These are phyloP conservation scores for Etia nguti DNA, from an alignment of 2,113 vertebrate genomes.

Conservation along the genomic window DNA sequence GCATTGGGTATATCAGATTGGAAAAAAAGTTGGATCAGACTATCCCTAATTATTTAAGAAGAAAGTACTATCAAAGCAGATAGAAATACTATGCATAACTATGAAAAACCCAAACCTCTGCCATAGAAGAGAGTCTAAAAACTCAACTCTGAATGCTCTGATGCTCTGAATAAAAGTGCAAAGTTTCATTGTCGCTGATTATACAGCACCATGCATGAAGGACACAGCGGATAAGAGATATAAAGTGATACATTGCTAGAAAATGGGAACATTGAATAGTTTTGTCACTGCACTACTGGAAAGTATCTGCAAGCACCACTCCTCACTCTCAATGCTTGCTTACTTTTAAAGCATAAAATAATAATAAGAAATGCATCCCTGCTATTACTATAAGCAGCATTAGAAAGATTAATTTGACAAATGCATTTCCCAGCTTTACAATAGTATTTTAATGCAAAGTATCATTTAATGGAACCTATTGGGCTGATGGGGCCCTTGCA, in stretches of 20 bases:
- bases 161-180: neutral
- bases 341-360: neutral
- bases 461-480: neutral
- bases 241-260: neutral
- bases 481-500: neutral
- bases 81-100: neutral
- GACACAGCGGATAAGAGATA: neutral
- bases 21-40: neutral
- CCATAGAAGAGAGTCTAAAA: neutral
- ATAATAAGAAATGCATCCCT: neutral
- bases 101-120: neutral
- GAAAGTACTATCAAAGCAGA: neutral
- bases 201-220: neutral
- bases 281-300: neutral
- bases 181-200: neutral
- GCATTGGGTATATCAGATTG: neutral
- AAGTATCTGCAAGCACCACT: neutral
- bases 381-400: neutral
- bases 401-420: neutral
- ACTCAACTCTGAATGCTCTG: neutral
- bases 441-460: neutral
- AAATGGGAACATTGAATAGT: neutral
- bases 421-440: neutral
- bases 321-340: neutral
- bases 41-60: neutral